These are phyloP conservation scores for Marmota flaviventris DNA, from an alignment of 2,113 vertebrate genomes.

Conservation along the genomic window DNA sequence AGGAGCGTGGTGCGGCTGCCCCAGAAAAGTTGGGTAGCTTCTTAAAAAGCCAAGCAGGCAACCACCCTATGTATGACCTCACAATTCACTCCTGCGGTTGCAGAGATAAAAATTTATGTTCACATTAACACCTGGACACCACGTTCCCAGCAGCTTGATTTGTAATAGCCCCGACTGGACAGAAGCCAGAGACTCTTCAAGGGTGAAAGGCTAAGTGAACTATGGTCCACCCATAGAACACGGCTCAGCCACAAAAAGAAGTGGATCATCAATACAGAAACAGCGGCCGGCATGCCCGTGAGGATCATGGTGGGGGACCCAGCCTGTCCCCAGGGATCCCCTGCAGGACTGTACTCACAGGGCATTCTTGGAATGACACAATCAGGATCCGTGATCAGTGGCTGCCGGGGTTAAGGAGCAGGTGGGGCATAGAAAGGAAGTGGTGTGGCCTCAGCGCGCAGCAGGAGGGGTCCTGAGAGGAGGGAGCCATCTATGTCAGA, in stretches of 20 bases:
- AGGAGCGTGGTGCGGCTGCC: fast-evolving
- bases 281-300: fast-evolving
- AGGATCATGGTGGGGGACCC: fast-evolving
- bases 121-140: neutral
- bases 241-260: neutral
- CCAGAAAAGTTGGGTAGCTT: neutral
- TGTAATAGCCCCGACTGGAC: neutral
- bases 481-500: neutral
- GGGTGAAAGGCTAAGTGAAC: neutral
- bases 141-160: fast-evolving
- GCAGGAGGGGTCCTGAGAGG: neutral
- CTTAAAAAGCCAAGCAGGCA: neutral
- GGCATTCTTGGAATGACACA: neutral
- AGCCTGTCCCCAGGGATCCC: neutral
- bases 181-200: neutral
- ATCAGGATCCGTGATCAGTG: neutral
- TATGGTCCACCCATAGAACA: fast-evolving
- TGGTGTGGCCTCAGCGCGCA: fast-evolving
- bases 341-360: neutral
- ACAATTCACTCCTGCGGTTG: neutral
- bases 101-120: neutral
- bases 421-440: neutral
- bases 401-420: fast-evolving
- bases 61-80: fast-evolving
- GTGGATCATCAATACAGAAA: fast-evolving